Evolutionary conservation across 2,797 vertebrate genomes (phyloP), one percentile per base, ranked within the genome.

Genomic region (Toxotes lorentzi): DNA sequence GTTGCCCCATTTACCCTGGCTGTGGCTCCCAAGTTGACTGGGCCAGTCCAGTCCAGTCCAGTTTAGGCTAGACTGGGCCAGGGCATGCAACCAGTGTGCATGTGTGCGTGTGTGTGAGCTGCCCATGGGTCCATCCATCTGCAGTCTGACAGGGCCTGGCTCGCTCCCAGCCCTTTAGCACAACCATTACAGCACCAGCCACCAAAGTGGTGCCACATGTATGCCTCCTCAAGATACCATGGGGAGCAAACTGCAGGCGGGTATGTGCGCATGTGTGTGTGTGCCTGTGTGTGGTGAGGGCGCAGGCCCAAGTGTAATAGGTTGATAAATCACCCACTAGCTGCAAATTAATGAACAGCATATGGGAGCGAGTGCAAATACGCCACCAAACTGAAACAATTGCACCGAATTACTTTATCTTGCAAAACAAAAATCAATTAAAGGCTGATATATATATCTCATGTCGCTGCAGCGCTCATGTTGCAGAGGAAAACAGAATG

Each of bases 321-420:
- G 63, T 86, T 91, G 88, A 94, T 91, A 81, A 90, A 93, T 93
- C 85, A 88, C 86, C 83, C 70, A 73, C 81, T 65, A 80, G 79
- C 81, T 85, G 74, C 84, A 91, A 88, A 89, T 92, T 91, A 92
- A 92, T 90, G 83, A 91, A 85, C 79, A 86, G 68, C 79, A 73
- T 83, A 85, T 79, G 89, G 75, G 74, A 83, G 70, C 67, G 27
- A 75, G 81, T 79, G 79, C 76, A 86, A 89, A 90, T 79, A 81
- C 53, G 43, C 62, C n/a, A 53, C 76, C 79, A 78, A 89, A 90
- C 65, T 63, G 47, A 85, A 83, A 86, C 80, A 85, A 83, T 81
- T 62, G 64, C 64, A 74, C 21, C 35, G 14, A 84, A 91, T 88
- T 75, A 84, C 83, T 91, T 90, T 86, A 88, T 91, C 83, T 82